A percentile compares a stretch with the other conserved stretches of the same genome.
Evolutionary conservation across 2,888 invertebrate genomes (phyloP).

Genomic region (Acleris laterana): DNA sequence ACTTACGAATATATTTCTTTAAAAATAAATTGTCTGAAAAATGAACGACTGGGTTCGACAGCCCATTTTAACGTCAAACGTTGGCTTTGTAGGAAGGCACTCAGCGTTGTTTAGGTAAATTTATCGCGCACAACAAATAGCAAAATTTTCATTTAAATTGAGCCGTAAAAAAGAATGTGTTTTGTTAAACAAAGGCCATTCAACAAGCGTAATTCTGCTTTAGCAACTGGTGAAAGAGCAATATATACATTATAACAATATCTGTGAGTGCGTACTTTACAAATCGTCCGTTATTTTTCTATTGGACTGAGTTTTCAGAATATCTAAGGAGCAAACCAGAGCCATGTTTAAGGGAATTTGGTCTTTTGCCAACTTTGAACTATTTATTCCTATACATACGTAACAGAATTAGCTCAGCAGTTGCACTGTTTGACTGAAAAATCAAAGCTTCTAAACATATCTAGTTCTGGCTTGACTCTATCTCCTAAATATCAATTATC

Average conservation of each 20-base stretch:
- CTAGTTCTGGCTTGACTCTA: no score
- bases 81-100: not conserved
- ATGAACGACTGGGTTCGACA: no score
- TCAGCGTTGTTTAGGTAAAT: conserved; percentile 17
- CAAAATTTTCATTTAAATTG: conserved; percentile 28
- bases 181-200: conserved; percentile 30
- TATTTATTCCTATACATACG: no score
- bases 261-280: conserved; percentile 3
- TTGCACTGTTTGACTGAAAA: no score
- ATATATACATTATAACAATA: conserved; percentile 8
- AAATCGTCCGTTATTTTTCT: conserved; percentile 1
- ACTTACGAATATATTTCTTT: no score
- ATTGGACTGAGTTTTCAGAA: not conserved
- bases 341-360: not conserved
- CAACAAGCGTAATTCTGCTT: conserved; percentile 10
- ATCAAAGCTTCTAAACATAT: no score
- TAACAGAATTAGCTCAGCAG: not conserved
- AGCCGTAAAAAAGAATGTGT: conserved; percentile 29
- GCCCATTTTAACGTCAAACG: conserved; percentile 4
- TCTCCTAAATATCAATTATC: no score
- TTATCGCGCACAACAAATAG: conserved; percentile 14
- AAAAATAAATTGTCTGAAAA: no score
- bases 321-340: not conserved
- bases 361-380: no score
- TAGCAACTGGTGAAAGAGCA: conserved; percentile 1